Evolutionary conservation across 2,797 vertebrate species (phyloP).

Genomic region (Siniperca obscura): DNA sequence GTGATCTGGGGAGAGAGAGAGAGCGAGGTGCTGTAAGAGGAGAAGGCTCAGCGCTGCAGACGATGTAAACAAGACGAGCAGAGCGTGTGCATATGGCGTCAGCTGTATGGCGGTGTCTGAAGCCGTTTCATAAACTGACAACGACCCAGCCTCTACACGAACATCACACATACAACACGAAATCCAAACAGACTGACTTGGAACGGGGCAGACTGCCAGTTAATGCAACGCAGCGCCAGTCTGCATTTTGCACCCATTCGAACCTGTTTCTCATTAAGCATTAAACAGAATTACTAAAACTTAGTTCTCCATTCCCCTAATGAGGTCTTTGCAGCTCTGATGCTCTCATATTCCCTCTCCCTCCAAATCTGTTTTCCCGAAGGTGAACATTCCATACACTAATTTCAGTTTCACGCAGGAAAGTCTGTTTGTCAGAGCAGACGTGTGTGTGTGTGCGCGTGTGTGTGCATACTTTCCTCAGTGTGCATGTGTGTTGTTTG

Average conservation of each 20-base stretch:
- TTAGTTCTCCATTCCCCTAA: slow-evolving; percentile 65
- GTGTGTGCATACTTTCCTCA: slow-evolving; percentile 33
- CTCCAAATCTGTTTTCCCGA: slow-evolving; percentile 55
- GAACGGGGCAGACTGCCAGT: slow-evolving; percentile 31
- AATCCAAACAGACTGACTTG: slow-evolving; percentile 33
- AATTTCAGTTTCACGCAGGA: slow-evolving; percentile 65
- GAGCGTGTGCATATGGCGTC: slow-evolving; percentile 31
- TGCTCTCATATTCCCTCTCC: slow-evolving; percentile 59
- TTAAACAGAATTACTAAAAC: slow-evolving; percentile 69
- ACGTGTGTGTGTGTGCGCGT: slow-evolving; percentile 19
- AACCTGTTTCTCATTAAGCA: slow-evolving; percentile 82
- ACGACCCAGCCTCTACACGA: neutral
- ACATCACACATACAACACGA: neutral
- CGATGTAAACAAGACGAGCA: slow-evolving; percentile 70
- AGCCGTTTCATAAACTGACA: slow-evolving; percentile 44
- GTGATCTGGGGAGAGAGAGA: slow-evolving; percentile 50
- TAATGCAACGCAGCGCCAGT: slow-evolving; percentile 51
- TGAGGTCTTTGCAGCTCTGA: slow-evolving; percentile 68
- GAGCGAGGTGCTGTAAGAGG: slow-evolving; percentile 60
- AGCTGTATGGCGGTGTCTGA: slow-evolving; percentile 21
- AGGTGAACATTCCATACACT: slow-evolving; percentile 77
- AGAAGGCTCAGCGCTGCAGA: slow-evolving; percentile 52
- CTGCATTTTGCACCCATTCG: slow-evolving; percentile 61
- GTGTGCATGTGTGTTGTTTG: slow-evolving; percentile 25
- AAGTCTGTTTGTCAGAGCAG: slow-evolving; percentile 71